Evolutionary conservation across 1,140 invertebrate genomes (phyloP), one percentile per base, ranked within the genome.

Genomic region (Habropoda laboriosa): DNA sequence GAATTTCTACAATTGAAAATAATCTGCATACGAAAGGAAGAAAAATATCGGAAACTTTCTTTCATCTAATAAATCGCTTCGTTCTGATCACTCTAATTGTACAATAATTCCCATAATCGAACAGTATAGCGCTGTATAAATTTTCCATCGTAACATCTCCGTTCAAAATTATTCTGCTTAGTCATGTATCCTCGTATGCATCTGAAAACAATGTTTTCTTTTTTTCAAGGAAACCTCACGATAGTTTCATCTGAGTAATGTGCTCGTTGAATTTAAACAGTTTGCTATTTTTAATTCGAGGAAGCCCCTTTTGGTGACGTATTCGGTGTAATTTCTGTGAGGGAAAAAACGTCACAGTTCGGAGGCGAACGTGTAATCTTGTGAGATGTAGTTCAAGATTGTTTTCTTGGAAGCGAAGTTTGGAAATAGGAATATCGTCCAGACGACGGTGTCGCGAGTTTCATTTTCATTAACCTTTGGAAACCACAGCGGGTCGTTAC

Each of bases 371-470:
- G 30, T 30, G 21, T 3, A 53, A 21, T 6, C 45, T 68, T 47
- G 47, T 42, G 5, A 75, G 32, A 85, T 51, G 35, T 30, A 47
- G 6, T n/a, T 63, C 38, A 16, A 57, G 13, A 76, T 45, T 2
- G 0, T 0, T 13, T 84, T 85, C 60, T 67, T 18, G 16, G 61
- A 81, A 83, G 5, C 35, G 24, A 42, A 27, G 40, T 76, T 24
- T 57, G 2, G 27, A 72, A 83, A 71, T 63, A 32, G 72, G 76
- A 40, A 73, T 80, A 55, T 67, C n/a, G 40, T 77, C 16, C 35
- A 66, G 79, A 83, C 53, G 18, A n/a, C 45, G 24, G 18, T 3
- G 8, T n/a, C n/a, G n/a, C n/a, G n/a, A 58, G n/a, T 51, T 35
- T 60, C 13, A 51, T 55, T 77, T 66, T 13, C 16, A 45, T 58